Percentiles rank a stretch among this genome's conserved stretches.
These are phyloP conservation scores for Brachycybe producta DNA, from an alignment of 2,888 invertebrate genomes.

Conservation along the genomic window DNA sequence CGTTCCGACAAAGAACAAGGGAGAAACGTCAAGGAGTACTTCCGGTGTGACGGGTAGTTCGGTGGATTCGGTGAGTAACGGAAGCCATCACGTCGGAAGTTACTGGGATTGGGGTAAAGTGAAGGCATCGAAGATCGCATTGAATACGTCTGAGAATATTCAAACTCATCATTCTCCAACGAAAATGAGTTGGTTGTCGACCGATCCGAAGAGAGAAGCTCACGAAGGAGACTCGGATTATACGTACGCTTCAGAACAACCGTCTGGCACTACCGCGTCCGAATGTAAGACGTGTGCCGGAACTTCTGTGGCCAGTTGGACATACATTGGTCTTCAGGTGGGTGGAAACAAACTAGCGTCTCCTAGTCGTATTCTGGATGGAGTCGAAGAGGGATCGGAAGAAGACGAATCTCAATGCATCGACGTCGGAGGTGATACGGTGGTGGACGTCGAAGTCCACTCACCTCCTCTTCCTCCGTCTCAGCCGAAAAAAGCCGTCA, in stretches of 20 bases:
- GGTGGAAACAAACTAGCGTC: no score
- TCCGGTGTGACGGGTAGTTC: not conserved
- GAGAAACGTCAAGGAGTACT: not conserved
- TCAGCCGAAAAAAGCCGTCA: conserved; percentile 16
- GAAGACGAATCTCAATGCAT: no score
- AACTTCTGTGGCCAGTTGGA: conserved; percentile 17
- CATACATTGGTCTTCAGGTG: conserved; percentile 16
- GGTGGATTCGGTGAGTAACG: not conserved
- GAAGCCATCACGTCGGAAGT: not conserved
- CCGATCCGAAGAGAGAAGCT: no score
- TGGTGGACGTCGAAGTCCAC: no score
- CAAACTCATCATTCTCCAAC: not conserved
- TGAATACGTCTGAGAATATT: no score
- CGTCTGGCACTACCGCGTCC: conserved; percentile 1
- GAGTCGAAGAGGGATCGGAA: not conserved
- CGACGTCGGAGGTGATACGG: no score
- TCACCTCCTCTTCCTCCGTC: not conserved
- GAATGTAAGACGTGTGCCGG: conserved; percentile 18
- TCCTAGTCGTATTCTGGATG: not conserved
- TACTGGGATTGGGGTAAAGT: conserved; percentile 17
- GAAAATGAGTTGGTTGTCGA: no score
- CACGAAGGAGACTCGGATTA: conserved; percentile 1
- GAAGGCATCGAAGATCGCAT: no score
- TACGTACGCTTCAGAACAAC: conserved; percentile 4
- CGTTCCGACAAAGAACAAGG: not conserved